Conservation (phyloP, 2,113 vertebrate species). For the Anoura caudifer region DNA sequence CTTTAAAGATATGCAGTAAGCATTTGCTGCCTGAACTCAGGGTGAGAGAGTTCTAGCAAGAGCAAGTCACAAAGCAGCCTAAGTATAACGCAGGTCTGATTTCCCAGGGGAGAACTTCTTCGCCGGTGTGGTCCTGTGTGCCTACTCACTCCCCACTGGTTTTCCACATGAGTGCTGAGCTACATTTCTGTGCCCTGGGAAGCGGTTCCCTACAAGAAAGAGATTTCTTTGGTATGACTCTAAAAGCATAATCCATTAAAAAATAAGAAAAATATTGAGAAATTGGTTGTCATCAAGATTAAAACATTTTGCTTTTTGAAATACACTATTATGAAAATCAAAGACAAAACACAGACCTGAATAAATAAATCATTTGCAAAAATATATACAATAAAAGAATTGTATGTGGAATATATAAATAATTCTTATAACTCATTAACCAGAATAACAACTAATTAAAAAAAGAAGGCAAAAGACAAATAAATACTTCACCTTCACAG, state of each 20-base stretch:
- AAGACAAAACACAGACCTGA: not conserved
- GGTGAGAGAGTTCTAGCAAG: no score
- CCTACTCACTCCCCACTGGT: no score
- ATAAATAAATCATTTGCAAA: not conserved
- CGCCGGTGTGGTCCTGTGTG: no score
- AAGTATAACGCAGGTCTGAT: no score
- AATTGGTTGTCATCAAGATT: not conserved
- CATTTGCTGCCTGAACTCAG: no score
- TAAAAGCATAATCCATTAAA: not conserved
- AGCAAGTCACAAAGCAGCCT: no score
- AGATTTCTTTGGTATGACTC: not conserved
- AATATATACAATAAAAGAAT: not conserved
- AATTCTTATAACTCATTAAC: not conserved
- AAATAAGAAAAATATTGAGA: not conserved
- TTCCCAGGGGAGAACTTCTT: no score
- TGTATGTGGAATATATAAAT: not conserved
- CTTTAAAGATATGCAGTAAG: no score
- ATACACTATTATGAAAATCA: not conserved
- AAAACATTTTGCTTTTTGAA: not conserved
- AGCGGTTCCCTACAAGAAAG: not conserved
- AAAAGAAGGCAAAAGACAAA: not conserved
- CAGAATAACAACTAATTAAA: not conserved
- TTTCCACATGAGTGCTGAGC: no score
- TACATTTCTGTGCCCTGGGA: no score
- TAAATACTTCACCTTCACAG: not conserved